Conservation (phyloP, 2,888 invertebrate species). For the Dicycla oo region DNA sequence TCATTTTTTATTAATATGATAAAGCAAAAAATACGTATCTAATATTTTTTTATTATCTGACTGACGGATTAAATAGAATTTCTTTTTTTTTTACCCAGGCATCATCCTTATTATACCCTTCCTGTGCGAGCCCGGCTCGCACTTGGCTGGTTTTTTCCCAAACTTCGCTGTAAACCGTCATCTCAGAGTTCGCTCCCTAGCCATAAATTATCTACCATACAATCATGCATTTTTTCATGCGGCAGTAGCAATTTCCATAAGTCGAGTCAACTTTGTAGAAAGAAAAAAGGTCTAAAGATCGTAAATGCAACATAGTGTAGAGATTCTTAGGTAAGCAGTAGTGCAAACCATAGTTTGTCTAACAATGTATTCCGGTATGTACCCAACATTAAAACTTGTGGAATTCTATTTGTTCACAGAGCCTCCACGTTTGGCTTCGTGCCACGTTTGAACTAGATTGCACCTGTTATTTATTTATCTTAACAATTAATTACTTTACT, state of each 20-base stretch:
- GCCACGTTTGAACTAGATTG: constrained; percentile 57
- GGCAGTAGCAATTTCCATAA: neutral
- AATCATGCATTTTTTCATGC: neutral
- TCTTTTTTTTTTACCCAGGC: no score
- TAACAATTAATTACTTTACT: constrained; percentile 60
- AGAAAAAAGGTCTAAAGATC: neutral
- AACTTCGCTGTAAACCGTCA: no score
- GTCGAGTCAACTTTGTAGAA: neutral
- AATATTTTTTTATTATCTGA: no score
- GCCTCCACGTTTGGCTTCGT: constrained; percentile 49
- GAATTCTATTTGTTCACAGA: constrained; percentile 59
- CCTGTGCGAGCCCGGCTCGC: no score
- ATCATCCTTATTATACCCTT: no score
- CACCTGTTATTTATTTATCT: constrained; percentile 65
- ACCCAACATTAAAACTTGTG: constrained; percentile 59
- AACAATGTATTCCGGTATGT: constrained; percentile 49
- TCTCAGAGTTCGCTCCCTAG: neutral
- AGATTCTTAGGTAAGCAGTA: constrained; percentile 13
- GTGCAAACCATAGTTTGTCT: constrained; percentile 16
- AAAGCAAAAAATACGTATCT: no score
- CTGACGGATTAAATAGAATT: no score
- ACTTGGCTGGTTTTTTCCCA: no score
- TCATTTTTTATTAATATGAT: no score
- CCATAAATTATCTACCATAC: neutral
- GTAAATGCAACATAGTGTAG: neutral